phyloP scores from a whole-genome alignment of 23 tunicate genomes.

The Styela plicata region DNA sequence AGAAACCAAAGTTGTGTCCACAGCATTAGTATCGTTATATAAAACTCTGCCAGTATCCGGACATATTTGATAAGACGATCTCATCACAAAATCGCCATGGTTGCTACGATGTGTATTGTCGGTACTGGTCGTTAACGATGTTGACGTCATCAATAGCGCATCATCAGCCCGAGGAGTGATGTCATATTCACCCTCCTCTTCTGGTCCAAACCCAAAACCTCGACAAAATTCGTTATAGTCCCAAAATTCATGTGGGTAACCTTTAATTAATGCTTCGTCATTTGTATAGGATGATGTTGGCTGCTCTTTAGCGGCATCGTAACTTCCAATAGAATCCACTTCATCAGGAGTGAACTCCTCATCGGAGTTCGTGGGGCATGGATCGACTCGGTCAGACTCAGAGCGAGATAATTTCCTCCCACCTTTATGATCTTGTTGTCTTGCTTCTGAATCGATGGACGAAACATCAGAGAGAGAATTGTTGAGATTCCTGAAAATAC shows the following conservation, averaged over 20 bases:
- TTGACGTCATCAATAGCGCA: neutral
- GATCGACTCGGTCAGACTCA: slow-evolving; percentile 20
- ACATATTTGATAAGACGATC: neutral
- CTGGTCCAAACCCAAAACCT: slow-evolving; percentile 1
- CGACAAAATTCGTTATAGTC: slow-evolving; percentile 19
- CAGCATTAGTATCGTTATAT: neutral
- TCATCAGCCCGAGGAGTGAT: slow-evolving; percentile 13
- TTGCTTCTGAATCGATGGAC: slow-evolving; percentile 4
- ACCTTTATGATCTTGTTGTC: neutral
- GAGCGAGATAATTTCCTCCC: neutral
- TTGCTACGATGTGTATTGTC: neutral
- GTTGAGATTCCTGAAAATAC: slow-evolving; percentile 1
- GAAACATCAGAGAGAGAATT: slow-evolving; percentile 7
- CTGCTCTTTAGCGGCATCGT: neutral
- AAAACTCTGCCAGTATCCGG: slow-evolving; percentile 12
- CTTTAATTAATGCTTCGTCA: slow-evolving; percentile 6
- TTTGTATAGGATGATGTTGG: neutral
- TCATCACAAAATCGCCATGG: neutral
- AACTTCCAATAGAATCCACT: slow-evolving; percentile 10
- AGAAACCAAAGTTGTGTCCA: neutral
- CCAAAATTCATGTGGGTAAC: slow-evolving; percentile 15
- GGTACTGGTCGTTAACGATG: too few species aligned
- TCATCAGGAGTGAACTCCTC: slow-evolving; percentile 92
- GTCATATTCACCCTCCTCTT: neutral
- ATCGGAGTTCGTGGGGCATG: slow-evolving; percentile 80